Conservation (phyloP, 1,140 invertebrate species). For the Papilio aristodemus region DNA sequence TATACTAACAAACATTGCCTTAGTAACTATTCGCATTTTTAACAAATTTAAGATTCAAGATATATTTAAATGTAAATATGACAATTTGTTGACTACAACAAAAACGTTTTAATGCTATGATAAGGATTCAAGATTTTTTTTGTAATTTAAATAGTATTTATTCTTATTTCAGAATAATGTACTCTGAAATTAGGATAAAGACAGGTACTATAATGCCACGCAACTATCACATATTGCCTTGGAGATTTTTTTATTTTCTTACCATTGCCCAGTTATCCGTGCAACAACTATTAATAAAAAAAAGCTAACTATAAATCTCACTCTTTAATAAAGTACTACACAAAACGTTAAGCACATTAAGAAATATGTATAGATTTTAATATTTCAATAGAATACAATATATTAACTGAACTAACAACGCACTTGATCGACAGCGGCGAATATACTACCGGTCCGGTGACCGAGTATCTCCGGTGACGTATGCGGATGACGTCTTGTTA, state of each 20-base stretch:
- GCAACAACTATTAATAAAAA: no score
- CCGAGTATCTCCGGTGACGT: not conserved
- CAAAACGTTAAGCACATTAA: not conserved
- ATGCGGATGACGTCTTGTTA: not conserved
- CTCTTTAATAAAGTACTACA: not conserved
- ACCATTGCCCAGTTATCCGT: conserved; percentile 1
- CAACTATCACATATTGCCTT: not conserved
- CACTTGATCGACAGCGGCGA: not conserved
- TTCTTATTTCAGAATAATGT: no score
- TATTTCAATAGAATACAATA: not conserved
- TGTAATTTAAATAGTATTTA: no score
- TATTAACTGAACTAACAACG: not conserved
- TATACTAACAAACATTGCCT: no score
- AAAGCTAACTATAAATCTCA: not conserved
- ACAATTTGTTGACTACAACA: no score
- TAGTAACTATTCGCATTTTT: no score
- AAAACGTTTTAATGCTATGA: no score
- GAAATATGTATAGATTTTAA: not conserved
- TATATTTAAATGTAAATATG: no score
- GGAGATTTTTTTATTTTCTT: not conserved
- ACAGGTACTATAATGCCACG: not conserved
- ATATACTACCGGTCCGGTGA: conserved; percentile 7
- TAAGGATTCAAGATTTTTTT: no score
- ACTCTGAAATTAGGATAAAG: not conserved
- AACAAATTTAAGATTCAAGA: no score